A percentile compares a stretch with the other conserved stretches of the same genome.
These are phyloP conservation scores for Gambusia holbrooki DNA, from an alignment of 2,113 vertebrate genomes.

Conservation along the genomic window DNA sequence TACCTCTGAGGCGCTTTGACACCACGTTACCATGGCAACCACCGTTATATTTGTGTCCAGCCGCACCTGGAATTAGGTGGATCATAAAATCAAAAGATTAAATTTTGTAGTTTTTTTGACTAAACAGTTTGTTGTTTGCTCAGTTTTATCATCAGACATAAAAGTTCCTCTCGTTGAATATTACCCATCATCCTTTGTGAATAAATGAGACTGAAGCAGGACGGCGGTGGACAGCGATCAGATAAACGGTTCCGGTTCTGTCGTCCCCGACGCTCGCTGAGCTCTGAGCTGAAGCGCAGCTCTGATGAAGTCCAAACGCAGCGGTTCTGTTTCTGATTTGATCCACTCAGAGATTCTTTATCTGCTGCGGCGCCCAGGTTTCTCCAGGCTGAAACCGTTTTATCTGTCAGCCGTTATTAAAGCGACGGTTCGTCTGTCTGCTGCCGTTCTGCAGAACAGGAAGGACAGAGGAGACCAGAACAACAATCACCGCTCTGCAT, in stretches of 20 bases:
- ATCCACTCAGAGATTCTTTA: constrained; percentile 28
- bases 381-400: constrained; percentile 4
- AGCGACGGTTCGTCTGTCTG: constrained; percentile 20
- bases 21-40: no score
- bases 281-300: no score
- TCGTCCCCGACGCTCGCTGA: no score
- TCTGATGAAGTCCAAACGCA: background rate
- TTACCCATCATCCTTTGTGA: no score
- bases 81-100: background rate
- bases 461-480: background rate
- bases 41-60: no score
- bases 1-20: no score
- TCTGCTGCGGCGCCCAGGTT: constrained; percentile 16
- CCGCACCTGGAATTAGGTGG: no score
- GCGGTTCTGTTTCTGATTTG: background rate
- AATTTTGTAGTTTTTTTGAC: background rate
- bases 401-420: constrained; percentile 18
- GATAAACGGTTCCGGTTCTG: background rate
- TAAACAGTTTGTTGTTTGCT: background rate
- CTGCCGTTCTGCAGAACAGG: background rate
- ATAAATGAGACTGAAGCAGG: background rate
- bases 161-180: background rate
- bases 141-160: background rate
- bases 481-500: background rate
- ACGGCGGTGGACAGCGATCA: background rate